Conservation (phyloP, 2,888 invertebrate species). For the Drosophila demipolita region DNA sequence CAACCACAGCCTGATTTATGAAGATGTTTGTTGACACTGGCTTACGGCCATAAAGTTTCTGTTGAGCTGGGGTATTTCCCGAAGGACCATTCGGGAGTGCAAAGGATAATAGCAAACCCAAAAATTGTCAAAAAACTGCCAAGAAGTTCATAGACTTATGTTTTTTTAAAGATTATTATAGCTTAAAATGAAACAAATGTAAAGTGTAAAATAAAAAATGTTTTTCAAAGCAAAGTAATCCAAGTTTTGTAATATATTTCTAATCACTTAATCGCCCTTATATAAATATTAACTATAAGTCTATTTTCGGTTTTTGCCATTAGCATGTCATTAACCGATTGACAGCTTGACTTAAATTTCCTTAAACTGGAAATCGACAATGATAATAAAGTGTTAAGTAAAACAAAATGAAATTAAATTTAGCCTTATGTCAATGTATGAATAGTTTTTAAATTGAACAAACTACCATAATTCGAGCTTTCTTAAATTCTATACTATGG, state of each 20-base stretch:
- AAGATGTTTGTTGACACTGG: conserved; percentile 46
- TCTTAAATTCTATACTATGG: not conserved
- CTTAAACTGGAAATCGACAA: not conserved
- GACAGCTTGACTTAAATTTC: not conserved
- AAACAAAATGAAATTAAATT: not conserved
- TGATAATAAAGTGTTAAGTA: not conserved
- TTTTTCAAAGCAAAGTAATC: not conserved
- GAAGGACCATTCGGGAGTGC: conserved; percentile 2
- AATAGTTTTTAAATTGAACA: not conserved
- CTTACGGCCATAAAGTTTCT: conserved; percentile 19
- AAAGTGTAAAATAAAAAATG: not conserved
- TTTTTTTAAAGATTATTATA: not conserved
- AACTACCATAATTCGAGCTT: not conserved
- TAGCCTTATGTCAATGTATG: not conserved
- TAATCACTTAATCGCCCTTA: not conserved
- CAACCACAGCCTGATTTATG: conserved; percentile 59
- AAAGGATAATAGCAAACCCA: not conserved
- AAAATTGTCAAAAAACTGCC: not conserved
- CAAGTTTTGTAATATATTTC: not conserved
- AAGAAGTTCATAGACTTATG: not conserved
- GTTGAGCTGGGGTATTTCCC: conserved; percentile 10
- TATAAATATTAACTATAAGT: not conserved
- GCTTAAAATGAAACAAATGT: not conserved
- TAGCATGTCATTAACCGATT: not conserved
- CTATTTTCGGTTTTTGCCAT: not conserved